These are phyloP conservation scores for Buathra laborator DNA, from an alignment of 2,888 invertebrate genomes.

Conservation along the genomic window DNA sequence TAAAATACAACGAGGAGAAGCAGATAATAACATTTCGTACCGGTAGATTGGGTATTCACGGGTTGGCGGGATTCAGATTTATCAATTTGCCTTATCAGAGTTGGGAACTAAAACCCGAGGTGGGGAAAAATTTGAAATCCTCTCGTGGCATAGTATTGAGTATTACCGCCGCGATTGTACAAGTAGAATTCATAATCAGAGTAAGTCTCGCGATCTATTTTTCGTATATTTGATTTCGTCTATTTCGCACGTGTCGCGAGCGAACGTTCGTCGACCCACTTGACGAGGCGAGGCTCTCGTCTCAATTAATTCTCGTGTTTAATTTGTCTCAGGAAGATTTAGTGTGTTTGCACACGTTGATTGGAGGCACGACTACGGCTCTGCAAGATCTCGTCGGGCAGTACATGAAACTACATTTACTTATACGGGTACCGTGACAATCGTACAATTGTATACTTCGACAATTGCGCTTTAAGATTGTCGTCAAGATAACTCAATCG, in stretches of 20 bases:
- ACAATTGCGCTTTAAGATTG: not conserved
- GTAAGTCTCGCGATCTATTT: conserved; percentile 70
- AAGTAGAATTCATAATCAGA: conserved; percentile 87
- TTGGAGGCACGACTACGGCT: conserved; percentile 87
- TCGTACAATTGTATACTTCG: not conserved
- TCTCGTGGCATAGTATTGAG: conserved; percentile 84
- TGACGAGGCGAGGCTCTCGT: not conserved
- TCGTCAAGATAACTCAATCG: too few species aligned
- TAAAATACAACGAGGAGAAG: conserved; percentile 94
- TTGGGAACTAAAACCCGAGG: conserved; percentile 92
- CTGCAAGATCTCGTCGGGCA: conserved; percentile 88
- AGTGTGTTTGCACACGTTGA: conserved; percentile 83
- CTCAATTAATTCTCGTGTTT: conserved; percentile 28
- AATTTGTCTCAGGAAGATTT: conserved; percentile 81
- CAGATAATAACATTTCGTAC: conserved; percentile 92
- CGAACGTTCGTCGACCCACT: not conserved
- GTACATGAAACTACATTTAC: conserved; percentile 87
- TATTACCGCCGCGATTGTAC: conserved; percentile 87
- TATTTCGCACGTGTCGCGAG: not conserved
- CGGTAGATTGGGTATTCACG: conserved; percentile 88
- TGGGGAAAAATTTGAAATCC: conserved; percentile 84
- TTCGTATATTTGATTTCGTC: not conserved
- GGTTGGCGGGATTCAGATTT: conserved; percentile 91
- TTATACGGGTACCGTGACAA: conserved; percentile 86
- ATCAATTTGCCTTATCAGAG: conserved; percentile 94